Conservation (phyloP, 2,797 vertebrate species). For the Sylvia borin region DNA sequence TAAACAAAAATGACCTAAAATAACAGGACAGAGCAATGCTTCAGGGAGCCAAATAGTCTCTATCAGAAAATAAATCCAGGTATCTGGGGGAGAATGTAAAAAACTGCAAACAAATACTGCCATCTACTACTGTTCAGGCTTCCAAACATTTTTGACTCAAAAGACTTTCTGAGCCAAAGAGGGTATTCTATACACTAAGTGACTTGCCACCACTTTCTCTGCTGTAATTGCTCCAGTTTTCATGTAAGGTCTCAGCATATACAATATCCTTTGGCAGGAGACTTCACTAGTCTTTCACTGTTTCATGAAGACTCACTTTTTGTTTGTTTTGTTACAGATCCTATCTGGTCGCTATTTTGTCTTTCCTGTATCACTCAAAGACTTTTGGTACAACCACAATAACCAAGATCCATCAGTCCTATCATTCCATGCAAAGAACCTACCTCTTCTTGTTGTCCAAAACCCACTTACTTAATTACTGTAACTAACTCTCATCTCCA, state of each 20-base stretch:
- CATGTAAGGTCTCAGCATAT: neutral
- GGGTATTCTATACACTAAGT: neutral
- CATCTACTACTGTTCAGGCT: neutral
- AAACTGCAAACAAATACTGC: neutral
- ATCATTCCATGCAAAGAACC: neutral
- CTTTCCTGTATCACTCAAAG: neutral
- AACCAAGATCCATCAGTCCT: rapidly evolving
- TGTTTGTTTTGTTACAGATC: neutral
- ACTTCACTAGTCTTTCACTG: neutral
- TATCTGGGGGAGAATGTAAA: neutral
- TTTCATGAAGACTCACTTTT: neutral
- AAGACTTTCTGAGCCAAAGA: neutral
- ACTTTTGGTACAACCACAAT: neutral
- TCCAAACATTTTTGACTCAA: neutral
- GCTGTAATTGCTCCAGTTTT: neutral
- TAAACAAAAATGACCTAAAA: neutral
- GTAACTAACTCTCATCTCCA: neutral
- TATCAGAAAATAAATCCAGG: neutral
- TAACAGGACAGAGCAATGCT: neutral
- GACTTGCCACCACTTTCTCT: neutral
- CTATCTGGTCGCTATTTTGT: neutral
- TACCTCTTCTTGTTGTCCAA: neutral
- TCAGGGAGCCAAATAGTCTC: neutral
- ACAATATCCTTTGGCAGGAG: neutral
- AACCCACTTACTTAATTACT: neutral